phyloP scores from a whole-genome alignment of 2,797 vertebrate species.

The Synanceia verrucosa region DNA sequence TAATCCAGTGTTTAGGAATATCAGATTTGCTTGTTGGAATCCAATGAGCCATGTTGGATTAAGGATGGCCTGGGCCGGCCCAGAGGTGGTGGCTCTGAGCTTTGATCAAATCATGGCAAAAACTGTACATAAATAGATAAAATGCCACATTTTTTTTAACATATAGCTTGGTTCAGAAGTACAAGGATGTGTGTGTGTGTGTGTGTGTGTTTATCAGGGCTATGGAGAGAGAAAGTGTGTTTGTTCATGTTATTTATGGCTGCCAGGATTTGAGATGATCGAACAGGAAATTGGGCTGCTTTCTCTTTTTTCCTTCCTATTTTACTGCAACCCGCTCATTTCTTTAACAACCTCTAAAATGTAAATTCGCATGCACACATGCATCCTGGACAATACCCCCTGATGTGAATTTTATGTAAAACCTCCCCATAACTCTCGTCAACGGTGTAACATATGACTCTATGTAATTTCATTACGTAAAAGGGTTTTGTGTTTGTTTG shows the following conservation, averaged over 20 bases:
- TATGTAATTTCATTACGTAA: conserved; percentile 88
- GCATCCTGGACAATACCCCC: conserved; percentile 76
- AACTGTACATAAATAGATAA: not conserved
- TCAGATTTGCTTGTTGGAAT: conserved; percentile 90
- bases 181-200: not conserved
- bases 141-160: not conserved
- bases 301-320: conserved; percentile 60
- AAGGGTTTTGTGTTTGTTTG: conserved; percentile 82
- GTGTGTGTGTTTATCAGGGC: conserved; percentile 8
- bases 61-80: conserved; percentile 61
- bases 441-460: conserved; percentile 76
- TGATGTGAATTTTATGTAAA: conserved; percentile 88
- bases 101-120: not conserved
- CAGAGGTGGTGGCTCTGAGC: conserved; percentile 33
- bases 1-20: conserved; percentile 93
- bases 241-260: conserved; percentile 83
- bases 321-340: conserved; percentile 79
- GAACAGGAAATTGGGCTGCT: conserved; percentile 70
- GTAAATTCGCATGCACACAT: conserved; percentile 84
- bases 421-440: conserved; percentile 81
- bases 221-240: conserved; percentile 20
- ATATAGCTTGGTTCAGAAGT: not conserved
- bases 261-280: conserved; percentile 82
- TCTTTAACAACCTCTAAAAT: conserved; percentile 89
- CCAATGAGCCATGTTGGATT: conserved; percentile 83